Conservation (phyloP, 1,140 invertebrate genomes). For the Mylabris phalerata region DNA sequence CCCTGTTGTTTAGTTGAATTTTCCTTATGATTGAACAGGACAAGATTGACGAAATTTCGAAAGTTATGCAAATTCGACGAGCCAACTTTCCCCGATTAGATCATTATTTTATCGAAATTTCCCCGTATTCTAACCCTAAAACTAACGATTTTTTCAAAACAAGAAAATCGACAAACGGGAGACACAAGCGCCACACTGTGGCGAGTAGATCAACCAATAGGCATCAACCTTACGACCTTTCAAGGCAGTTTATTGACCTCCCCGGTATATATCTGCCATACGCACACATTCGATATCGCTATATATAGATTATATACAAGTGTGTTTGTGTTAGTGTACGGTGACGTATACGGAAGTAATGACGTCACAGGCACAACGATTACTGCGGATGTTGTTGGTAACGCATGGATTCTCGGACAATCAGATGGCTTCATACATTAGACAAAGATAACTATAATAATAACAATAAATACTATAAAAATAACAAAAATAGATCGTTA, state of each 20-base stretch:
- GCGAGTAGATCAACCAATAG: slow-evolving; percentile 25
- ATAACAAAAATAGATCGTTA: too few species aligned
- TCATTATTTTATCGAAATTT: too few species aligned
- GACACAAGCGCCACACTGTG: slow-evolving; percentile 20
- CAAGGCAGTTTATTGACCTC: slow-evolving; percentile 42
- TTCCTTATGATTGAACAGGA: too few species aligned
- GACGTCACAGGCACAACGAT: slow-evolving; percentile 33
- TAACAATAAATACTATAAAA: too few species aligned
- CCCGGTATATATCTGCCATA: too few species aligned
- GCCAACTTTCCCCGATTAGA: not conserved
- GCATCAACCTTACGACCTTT: slow-evolving; percentile 35
- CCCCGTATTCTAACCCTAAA: too few species aligned
- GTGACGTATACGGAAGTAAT: slow-evolving; percentile 38
- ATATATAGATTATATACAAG: too few species aligned
- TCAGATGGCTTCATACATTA: not conserved
- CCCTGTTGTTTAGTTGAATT: too few species aligned
- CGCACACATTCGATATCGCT: too few species aligned
- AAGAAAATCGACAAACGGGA: too few species aligned
- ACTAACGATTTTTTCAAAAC: too few species aligned
- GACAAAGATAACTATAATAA: slow-evolving; percentile 5
- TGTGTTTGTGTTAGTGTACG: not conserved
- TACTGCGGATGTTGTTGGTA: slow-evolving; percentile 33
- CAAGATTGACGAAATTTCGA: slow-evolving; percentile 27
- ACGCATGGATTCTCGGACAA: slow-evolving; percentile 12
- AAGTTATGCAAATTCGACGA: slow-evolving; percentile 30